These are phyloP conservation scores for Panagrolaimus sp. DNA, from an alignment of 1,140 invertebrate species.

Conservation along the genomic window DNA sequence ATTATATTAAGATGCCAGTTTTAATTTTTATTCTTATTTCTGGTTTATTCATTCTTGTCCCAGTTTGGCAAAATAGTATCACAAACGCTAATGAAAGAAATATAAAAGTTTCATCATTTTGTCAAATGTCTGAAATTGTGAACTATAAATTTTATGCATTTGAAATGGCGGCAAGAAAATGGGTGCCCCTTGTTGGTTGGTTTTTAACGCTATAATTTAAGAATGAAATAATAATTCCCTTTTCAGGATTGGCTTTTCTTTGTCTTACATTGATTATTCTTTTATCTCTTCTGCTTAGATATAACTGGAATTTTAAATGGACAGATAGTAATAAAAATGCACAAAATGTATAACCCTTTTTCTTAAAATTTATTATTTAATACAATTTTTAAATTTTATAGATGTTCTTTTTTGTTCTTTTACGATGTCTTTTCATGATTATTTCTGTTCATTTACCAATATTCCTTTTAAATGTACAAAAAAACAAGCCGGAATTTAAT, in stretches of 20 bases:
- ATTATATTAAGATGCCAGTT: not conserved
- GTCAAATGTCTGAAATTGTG: not conserved
- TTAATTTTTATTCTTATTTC: not conserved
- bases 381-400: not conserved
- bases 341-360: not conserved
- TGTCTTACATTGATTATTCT: not conserved
- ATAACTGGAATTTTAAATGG: slow-evolving; percentile 14
- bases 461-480: not conserved
- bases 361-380: too few species aligned
- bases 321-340: slow-evolving; percentile 12
- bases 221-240: too few species aligned
- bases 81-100: not conserved
- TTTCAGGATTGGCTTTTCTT: not conserved
- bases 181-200: not conserved
- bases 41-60: not conserved
- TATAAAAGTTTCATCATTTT: not conserved
- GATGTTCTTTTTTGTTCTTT: slow-evolving; percentile 15
- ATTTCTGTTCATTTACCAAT: not conserved
- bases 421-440: not conserved
- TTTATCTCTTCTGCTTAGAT: slow-evolving; percentile 5
- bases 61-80: not conserved
- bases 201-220: too few species aligned
- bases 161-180: not conserved
- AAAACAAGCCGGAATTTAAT: too few species aligned
- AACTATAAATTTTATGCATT: slow-evolving; percentile 5